A percentile compares a stretch with the other conserved stretches of the same genome.
Conservation (phyloP, 1,140 invertebrate species). For the Aphelenchoides fujianensis region DNA sequence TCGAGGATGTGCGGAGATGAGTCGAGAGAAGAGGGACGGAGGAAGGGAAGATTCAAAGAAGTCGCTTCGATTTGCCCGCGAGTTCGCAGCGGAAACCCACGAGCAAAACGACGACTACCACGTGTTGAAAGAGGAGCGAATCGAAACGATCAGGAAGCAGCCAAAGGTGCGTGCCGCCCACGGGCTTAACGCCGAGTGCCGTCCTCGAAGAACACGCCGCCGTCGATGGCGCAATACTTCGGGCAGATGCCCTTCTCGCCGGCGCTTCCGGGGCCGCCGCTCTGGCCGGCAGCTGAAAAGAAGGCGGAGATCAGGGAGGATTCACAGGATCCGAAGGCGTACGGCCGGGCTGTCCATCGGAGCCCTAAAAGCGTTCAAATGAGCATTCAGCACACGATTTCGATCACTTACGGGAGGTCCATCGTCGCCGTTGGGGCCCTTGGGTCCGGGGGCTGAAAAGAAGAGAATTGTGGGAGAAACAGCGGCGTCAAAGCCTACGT, state of each 20-base stretch:
- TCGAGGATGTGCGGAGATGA: too few species aligned
- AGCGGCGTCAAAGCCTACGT: too few species aligned
- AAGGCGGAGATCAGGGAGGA: not conserved
- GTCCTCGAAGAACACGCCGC: slow-evolving; percentile 53
- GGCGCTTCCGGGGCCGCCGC: slow-evolving; percentile 50
- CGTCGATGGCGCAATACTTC: slow-evolving; percentile 46
- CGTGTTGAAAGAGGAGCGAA: too few species aligned
- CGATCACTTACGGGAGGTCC: slow-evolving; percentile 35
- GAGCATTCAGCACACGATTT: too few species aligned
- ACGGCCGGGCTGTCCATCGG: slow-evolving; percentile 49
- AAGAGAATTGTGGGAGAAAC: too few species aligned
- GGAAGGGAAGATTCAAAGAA: too few species aligned
- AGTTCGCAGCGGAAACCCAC: too few species aligned
- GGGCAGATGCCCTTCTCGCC: slow-evolving; percentile 58
- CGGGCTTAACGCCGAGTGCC: slow-evolving; percentile 43
- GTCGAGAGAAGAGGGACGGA: too few species aligned
- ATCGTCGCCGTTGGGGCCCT: slow-evolving; percentile 41
- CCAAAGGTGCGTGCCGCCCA: not conserved
- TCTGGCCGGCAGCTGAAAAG: slow-evolving; percentile 45
- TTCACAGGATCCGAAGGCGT: not conserved
- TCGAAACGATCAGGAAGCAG: too few species aligned
- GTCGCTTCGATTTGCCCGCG: too few species aligned
- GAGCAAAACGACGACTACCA: too few species aligned
- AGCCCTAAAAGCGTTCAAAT: too few species aligned
- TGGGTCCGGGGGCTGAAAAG: slow-evolving; percentile 40